Evolutionary conservation across 2,113 vertebrate genomes (phyloP), one percentile per base, ranked within the genome.

Genomic region (Typhlomys cinereus): DNA sequence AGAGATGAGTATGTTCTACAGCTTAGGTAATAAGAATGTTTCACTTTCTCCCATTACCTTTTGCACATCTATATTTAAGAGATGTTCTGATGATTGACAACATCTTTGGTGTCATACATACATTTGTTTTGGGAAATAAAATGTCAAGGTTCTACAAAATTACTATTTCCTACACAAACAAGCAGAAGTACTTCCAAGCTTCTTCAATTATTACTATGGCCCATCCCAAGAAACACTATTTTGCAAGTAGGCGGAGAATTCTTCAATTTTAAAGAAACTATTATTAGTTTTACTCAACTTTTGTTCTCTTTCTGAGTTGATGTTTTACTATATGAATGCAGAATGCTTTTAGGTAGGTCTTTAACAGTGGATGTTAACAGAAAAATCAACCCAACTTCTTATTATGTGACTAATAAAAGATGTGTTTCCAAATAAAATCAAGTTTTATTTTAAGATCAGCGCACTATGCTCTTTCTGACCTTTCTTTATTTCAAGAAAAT

Each of bases 11-110:
- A 36, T 44, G 17, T 46, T 66, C 61, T 62, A 23, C 44, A 52
- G 44, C 67, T 93, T 46, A 57, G 62, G 36, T 64, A 41, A 75
- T 48, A 64, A 70, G 14, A 73, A 91, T 91, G 48, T 52, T 88
- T 69, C 15, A 57, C 29, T 29, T 9, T 62, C 54, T 84, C 36
- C 34, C 75, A 31, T n/a, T 79, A 41, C 20, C 82, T 94, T 91
- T 57, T 75, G 69, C 17, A 23, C 59, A 41, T 70, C 23, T 91
- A 31, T 46, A 78, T 88, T 92, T 91, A 78, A 93, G 86, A 81
- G 48, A 74, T 75, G n/a, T 66, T 82, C 34, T 87, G 62, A 88
- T 59, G 75, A 90, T 50, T 67, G 59, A 82, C 39, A 90, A 48
- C 27, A 64, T 23, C 82, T 67, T 20, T 54, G 46, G 46, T 54